Base-by-base conservation (phyloP, 2,113 vertebrate genomes). In the Neolamprologus modestus region DNA sequence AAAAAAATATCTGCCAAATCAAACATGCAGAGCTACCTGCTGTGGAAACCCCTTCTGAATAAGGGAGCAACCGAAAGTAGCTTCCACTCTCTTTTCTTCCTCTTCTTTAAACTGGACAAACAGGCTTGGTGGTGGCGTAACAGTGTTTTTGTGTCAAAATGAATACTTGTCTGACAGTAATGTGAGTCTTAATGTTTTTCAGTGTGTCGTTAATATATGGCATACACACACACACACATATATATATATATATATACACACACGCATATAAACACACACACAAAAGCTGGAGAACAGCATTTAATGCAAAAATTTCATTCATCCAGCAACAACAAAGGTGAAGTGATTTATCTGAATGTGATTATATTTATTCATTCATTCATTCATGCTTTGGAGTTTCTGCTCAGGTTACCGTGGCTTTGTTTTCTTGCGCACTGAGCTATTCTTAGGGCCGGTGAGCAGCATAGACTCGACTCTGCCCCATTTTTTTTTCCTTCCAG, bases 361-460 rank as follows among this genome's bases (percentile, higher is more conserved):
- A 81, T 82, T 80, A 61, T 81, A 90, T 73, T 54, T 3, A 76
- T 81, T 82, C 28, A 83, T 73, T 54, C 33, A 83, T 71, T 53
- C 83, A 92, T 94, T 95, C 87, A 92, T 86, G 78, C 82, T 94
- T 89, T 83, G 54, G 53, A 82, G 83, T 82, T 80, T 92, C 90
- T 91, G 85, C 93, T 94, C 83, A 84, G 92, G 91, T 91, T 92
- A 91, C 92, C 84, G 83, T 76, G 73, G 92, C 91, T 87, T 92
- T 81, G 89, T 95, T 94, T 93, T 88, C 90, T 84, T 94, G 93
- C 84, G 87, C 89, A 91, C 84, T 61, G 93, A 91, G 92, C 96
- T 97, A 94, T 96, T 93, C 95, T 94, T 94, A 96, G 94, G 91
- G 92, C 84, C 89, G 57, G 88, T 86, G 68, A 88, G 87, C 87